Conservation (phyloP, 2,113 vertebrate genomes). For the Barbus barbus region DNA sequence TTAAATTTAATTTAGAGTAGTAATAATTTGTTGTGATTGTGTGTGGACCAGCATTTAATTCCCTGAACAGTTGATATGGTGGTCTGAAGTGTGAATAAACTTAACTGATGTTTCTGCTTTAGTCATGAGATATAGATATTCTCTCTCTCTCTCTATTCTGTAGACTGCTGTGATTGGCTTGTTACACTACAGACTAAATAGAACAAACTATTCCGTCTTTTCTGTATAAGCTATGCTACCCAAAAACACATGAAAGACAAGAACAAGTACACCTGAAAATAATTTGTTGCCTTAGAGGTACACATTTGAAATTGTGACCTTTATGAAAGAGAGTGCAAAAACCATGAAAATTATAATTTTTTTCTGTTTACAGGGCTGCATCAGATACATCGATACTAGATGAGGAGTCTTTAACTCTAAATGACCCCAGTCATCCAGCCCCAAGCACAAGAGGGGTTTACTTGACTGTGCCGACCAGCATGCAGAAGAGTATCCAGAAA, state of each 20-base stretch:
- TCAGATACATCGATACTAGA: slow-evolving; percentile 72
- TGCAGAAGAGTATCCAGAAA: slow-evolving; percentile 76
- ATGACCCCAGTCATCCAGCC: slow-evolving; percentile 37
- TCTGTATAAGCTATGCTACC: not conserved
- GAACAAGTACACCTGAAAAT: not conserved
- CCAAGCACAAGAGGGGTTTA: slow-evolving; percentile 6
- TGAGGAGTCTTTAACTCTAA: slow-evolving; percentile 56
- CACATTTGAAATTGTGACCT: not conserved
- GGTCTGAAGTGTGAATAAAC: not conserved
- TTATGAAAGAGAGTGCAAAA: not conserved
- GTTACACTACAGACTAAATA: not conserved
- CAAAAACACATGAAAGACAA: not conserved
- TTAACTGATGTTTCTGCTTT: not conserved
- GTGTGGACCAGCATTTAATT: not conserved
- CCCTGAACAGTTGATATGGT: not conserved
- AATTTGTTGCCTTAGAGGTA: not conserved
- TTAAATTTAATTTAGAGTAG: not conserved
- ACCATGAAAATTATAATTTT: not conserved
- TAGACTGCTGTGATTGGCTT: not conserved
- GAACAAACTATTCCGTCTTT: not conserved
- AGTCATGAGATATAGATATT: not conserved
- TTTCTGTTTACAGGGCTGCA: slow-evolving; percentile 54
- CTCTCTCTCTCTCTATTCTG: too few species aligned
- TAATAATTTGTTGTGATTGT: not conserved
- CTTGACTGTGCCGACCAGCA: slow-evolving; percentile 74